phyloP scores from a whole-genome alignment of 2,797 vertebrate genomes.

The Sparidentex hasta region DNA sequence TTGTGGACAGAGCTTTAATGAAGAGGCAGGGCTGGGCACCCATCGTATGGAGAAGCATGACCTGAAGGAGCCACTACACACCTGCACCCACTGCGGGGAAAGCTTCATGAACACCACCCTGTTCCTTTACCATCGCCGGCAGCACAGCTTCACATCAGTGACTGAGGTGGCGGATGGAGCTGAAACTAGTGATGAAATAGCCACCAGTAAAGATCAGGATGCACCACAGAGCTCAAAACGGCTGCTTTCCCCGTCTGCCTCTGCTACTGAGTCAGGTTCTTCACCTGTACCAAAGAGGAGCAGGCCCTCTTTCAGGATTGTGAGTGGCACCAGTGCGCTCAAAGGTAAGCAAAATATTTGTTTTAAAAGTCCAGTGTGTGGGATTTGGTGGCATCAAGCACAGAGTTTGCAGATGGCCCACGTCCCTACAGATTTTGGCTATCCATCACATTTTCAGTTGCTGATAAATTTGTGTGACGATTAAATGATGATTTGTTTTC shows the following conservation, averaged over 20 bases:
- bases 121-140: constrained; percentile 92
- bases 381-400: too few relatives aligned
- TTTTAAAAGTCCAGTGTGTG: background rate
- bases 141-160: constrained; percentile 73
- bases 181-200: constrained; percentile 38
- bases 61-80: constrained; percentile 86
- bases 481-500: too few relatives aligned
- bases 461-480: too few relatives aligned
- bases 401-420: too few relatives aligned
- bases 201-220: constrained; percentile 32
- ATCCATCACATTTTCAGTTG: too few relatives aligned
- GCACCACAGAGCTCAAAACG: constrained; percentile 58
- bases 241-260: constrained; percentile 50
- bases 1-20: constrained; percentile 87
- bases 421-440: too few relatives aligned
- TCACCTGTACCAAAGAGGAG: constrained; percentile 71
- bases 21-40: constrained; percentile 78
- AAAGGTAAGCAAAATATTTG: constrained; percentile 59
- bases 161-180: constrained; percentile 28
- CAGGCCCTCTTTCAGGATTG: constrained; percentile 64
- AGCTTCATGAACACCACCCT: constrained; percentile 94
- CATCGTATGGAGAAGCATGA: constrained; percentile 89
- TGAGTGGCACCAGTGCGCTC: constrained; percentile 42
- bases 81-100: constrained; percentile 85
- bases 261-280: constrained; percentile 51